A percentile compares a stretch with the other conserved stretches of the same genome.
Evolutionary conservation across 2,113 vertebrate species (phyloP).

Genomic region (Hyperopisus bebe): DNA sequence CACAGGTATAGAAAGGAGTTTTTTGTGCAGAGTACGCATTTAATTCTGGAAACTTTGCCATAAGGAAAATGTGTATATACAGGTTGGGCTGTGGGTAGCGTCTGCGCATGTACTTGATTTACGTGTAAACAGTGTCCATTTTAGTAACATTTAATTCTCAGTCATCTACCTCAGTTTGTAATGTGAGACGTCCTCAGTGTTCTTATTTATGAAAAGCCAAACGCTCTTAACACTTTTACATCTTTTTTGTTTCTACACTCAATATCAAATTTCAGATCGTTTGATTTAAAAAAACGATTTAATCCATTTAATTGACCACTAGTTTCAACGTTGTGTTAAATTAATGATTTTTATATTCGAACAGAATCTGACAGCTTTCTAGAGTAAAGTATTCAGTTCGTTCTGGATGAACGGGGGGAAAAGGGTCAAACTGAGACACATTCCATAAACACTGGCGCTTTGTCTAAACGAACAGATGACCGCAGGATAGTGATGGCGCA

Average conservation of each 20-base stretch:
- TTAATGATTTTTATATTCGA: not conserved
- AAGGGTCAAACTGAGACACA: not conserved
- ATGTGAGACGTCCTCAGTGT: not conserved
- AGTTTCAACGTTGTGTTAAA: not conserved
- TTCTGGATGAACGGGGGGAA: not conserved
- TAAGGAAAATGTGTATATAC: not conserved
- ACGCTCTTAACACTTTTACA: not conserved
- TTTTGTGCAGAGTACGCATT: not conserved
- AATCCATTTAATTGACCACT: not conserved
- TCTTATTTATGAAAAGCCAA: slow-evolving; percentile 9
- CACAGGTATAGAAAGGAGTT: not conserved
- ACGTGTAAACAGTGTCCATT: not conserved
- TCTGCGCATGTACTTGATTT: not conserved
- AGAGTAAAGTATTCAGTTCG: not conserved
- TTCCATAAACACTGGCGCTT: not conserved
- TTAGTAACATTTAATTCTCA: not conserved
- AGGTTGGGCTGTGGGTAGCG: not conserved
- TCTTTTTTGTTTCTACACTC: not conserved
- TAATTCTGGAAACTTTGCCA: slow-evolving; percentile 6
- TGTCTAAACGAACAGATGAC: not conserved
- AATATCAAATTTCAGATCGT: not conserved
- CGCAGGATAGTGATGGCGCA: not conserved
- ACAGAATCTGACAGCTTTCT: not conserved
- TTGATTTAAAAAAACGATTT: not conserved
- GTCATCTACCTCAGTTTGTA: slow-evolving; percentile 13